Base-by-base conservation (phyloP, 2,888 invertebrate species). In the Opisthograptis luteolata region DNA sequence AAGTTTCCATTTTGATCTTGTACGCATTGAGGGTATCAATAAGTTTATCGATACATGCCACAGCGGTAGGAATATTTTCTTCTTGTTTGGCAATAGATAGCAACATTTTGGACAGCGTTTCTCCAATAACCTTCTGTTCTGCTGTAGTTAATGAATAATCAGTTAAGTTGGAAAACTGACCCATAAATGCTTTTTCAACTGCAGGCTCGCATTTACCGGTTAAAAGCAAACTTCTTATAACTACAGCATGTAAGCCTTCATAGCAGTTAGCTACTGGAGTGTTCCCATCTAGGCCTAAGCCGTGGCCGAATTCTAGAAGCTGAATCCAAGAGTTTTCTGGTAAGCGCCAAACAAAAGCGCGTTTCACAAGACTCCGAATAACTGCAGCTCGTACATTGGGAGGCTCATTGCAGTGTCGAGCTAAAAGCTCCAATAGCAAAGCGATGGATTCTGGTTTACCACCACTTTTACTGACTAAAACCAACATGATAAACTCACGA, bases 401-500 rank as follows among this genome's bases (percentile, higher is more conserved):
- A 0, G 84, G 75, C 39, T 87, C 87, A 30, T 87, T 85, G 7
- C 37, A 55, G 37, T 81, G 74, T 24, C 61, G 66, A 10, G 64
- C 55, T 6, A 76, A 62, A 0, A 86, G 58, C 25, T 69, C 62
- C 27, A 86, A 46, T 12, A 87, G 51, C 14, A 68, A 61, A 2
- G 70, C 66, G 1, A 84, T 58, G 28, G 70, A 64, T 1, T 73
- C 73, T 3, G 54, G 55, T 14, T 71, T 66, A 0, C 81, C 79
- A 2, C 83, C 85, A 14, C 68, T 81, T 50, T 87, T 87, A 52
- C 85, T 87, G 0, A 87, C 75, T 15, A 87, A 66, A 2, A 87
- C 84, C 1, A 85, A 60, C 45, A 87, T 66, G 58, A 87, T 84
- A 40, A 71, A 78, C 24, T 81, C 72, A 8, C 87, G 65, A 12